Conservation (phyloP, 2,888 invertebrate species). For the Heliconius cydno region DNA sequence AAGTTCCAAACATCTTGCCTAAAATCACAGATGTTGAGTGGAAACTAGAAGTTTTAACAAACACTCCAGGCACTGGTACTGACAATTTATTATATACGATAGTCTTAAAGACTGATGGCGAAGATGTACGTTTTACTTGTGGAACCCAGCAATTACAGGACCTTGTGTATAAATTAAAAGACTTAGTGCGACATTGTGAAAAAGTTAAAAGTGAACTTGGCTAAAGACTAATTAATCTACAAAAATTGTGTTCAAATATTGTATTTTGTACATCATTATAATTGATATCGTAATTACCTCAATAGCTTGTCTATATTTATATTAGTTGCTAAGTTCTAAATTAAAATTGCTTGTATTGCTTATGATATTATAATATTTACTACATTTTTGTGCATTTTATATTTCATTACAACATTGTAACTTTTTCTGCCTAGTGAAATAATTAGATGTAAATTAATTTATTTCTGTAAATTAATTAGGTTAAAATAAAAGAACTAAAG, state of each 20-base stretch:
- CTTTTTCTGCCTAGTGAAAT: background rate
- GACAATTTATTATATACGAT: constrained; percentile 76
- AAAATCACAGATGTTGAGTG: constrained; percentile 84
- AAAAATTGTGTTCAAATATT: constrained; percentile 23
- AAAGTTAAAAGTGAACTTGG: constrained; percentile 72
- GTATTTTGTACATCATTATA: background rate
- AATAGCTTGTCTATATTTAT: constrained; percentile 18
- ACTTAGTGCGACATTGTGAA: constrained; percentile 85
- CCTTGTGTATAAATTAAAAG: constrained; percentile 86
- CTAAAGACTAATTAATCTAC: constrained; percentile 50
- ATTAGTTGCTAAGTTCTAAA: constrained; percentile 8
- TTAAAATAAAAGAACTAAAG: constrained; percentile 40
- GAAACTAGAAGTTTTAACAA: constrained; percentile 83
- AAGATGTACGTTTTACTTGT: constrained; percentile 84
- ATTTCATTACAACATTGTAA: background rate
- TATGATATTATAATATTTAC: constrained; percentile 7
- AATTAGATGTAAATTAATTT: background rate
- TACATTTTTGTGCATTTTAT: background rate
- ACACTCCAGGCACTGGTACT: constrained; percentile 69
- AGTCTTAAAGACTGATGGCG: constrained; percentile 72
- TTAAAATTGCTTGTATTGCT: background rate
- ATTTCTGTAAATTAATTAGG: background rate
- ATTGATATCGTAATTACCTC: constrained; percentile 11
- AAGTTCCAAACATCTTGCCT: constrained; percentile 62
- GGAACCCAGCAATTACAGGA: constrained; percentile 86